Percentiles rank a stretch among this genome's conserved stretches.
These are phyloP conservation scores for Styela clava DNA, from an alignment of 23 tunicate genomes.

Conservation along the genomic window DNA sequence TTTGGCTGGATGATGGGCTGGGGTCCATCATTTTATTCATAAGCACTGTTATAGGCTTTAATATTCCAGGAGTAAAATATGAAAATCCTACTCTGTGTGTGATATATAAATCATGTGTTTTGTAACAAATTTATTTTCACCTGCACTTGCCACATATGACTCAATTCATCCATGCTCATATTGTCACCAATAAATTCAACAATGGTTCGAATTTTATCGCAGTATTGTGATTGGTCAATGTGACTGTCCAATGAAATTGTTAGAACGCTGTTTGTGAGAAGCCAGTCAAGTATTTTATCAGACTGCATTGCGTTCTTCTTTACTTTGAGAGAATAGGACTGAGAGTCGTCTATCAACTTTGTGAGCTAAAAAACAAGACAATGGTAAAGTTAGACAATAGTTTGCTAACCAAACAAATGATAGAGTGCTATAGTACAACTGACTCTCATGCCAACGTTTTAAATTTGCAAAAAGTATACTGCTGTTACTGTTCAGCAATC, in stretches of 20 bases:
- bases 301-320: constrained; percentile 32
- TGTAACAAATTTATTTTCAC: too few species aligned
- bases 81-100: too few species aligned
- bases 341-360: constrained; percentile 56
- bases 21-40: too few species aligned
- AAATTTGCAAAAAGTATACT: too few species aligned
- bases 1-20: too few species aligned
- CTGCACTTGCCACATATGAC: constrained; percentile 74
- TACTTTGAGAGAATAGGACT: constrained; percentile 17
- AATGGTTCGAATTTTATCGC: constrained; percentile 68
- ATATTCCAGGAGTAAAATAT: too few species aligned
- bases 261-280: constrained; percentile 50
- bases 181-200: constrained; percentile 82
- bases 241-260: constrained; percentile 80
- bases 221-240: constrained; percentile 91
- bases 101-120: too few species aligned
- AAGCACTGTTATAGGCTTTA: too few species aligned
- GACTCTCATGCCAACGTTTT: too few species aligned
- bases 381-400: too few species aligned
- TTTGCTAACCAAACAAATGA: neutral
- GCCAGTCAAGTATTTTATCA: constrained; percentile 72
- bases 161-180: constrained; percentile 58
- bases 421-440: neutral
- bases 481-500: neutral
- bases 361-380: constrained; percentile 37